Evolutionary conservation across 2,888 invertebrate genomes (phyloP).

Genomic region (Disparrhopalites patrizii): DNA sequence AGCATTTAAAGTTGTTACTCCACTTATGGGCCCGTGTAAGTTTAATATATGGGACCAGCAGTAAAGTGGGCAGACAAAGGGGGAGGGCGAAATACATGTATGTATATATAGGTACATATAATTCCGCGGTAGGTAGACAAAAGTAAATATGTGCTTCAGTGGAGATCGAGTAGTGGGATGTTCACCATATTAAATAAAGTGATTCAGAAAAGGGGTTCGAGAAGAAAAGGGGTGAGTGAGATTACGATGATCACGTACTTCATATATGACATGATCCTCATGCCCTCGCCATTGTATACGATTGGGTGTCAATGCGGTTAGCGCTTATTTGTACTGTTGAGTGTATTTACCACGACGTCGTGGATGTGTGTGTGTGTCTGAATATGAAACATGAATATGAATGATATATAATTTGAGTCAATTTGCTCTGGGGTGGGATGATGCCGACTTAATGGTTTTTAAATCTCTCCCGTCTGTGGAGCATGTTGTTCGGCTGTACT

Average conservation of each 20-base stretch:
- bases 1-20: no score
- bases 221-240: slow-evolving; percentile 2
- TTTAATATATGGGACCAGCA: no score
- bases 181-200: not conserved
- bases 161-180: not conserved
- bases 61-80: no score
- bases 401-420: slow-evolving; percentile 29
- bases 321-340: slow-evolving; percentile 27
- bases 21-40: no score
- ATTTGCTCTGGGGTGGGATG: slow-evolving; percentile 23
- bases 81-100: not conserved
- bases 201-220: not conserved
- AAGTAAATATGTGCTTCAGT: not conserved
- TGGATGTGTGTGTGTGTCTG: slow-evolving; percentile 25
- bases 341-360: slow-evolving; percentile 26
- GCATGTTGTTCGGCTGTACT: no score
- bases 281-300: slow-evolving; percentile 23
- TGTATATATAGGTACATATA: not conserved
- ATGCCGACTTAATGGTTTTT: slow-evolving; percentile 20
- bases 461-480: slow-evolving; percentile 5
- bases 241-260: slow-evolving; percentile 20
- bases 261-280: slow-evolving; percentile 21
- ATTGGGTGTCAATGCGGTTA: slow-evolving; percentile 27
- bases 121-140: not conserved
- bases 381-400: slow-evolving; percentile 30